Evolutionary conservation across 2,888 invertebrate genomes (phyloP).

Genomic region (Cephonodes hylas): DNA sequence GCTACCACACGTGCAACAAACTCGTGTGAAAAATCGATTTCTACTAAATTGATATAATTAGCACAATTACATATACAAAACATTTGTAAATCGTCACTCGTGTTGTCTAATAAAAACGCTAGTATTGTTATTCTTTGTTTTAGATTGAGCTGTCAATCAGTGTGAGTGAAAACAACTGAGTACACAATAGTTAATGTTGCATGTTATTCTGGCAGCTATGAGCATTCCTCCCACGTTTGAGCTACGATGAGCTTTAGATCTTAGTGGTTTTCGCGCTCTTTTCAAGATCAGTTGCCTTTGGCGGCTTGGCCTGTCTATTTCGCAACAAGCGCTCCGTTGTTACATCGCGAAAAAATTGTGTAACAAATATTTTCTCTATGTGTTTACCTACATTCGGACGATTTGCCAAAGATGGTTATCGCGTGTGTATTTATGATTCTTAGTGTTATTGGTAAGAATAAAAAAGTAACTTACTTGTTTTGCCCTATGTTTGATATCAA

Average conservation of each 20-base stretch:
- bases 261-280: slow-evolving; percentile 64
- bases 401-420: slow-evolving; percentile 49
- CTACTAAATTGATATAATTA: neutral
- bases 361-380: neutral
- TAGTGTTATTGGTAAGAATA: slow-evolving; percentile 47
- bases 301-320: slow-evolving; percentile 10
- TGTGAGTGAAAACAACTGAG: neutral
- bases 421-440: slow-evolving; percentile 42
- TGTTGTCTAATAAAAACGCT: neutral
- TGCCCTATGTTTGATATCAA: no score
- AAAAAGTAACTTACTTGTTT: slow-evolving; percentile 25
- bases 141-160: slow-evolving; percentile 1
- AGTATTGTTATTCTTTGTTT: neutral
- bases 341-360: neutral
- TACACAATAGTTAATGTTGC: neutral
- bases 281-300: slow-evolving; percentile 55
- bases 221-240: slow-evolving; percentile 46
- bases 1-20: slow-evolving; percentile 68
- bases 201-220: slow-evolving; percentile 46
- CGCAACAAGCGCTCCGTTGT: neutral
- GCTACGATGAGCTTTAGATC: slow-evolving; percentile 39
- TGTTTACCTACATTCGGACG: slow-evolving; percentile 24
- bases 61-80: no score
- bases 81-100: slow-evolving; percentile 22
- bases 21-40: slow-evolving; percentile 41